Evolutionary conservation across 2,888 invertebrate species (phyloP).

Genomic region (Lepidonotus clava): DNA sequence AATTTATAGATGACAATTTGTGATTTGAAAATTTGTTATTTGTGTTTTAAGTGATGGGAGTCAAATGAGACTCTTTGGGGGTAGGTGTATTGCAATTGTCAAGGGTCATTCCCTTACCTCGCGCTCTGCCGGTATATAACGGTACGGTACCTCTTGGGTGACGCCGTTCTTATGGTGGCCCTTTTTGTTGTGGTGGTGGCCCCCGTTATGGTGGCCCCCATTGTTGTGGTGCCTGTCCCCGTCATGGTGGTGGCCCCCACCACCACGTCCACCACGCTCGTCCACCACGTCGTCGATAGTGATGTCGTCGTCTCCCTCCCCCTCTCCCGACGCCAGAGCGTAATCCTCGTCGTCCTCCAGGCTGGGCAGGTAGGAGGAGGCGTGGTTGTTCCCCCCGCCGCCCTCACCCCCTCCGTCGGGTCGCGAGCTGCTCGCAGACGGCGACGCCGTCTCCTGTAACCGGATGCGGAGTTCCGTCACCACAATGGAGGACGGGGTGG

Average conservation of each 20-base stretch:
- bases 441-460: not conserved
- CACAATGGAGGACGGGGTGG: not conserved
- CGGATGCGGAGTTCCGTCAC: constrained; percentile 9
- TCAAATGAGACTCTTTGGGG: not conserved
- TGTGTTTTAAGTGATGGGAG: not conserved
- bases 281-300: constrained; percentile 38
- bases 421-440: too few species aligned
- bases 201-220: not conserved
- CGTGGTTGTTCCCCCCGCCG: not conserved
- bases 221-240: not conserved
- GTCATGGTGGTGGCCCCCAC: constrained; percentile 5
- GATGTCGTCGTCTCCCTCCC: constrained; percentile 28
- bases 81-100: constrained; percentile 22
- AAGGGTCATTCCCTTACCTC: constrained; percentile 36
- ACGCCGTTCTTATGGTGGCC: constrained; percentile 39
- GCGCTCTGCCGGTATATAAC: constrained; percentile 39
- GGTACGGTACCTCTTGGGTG: constrained; percentile 40
- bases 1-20: too few species aligned
- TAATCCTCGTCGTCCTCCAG: constrained; percentile 49
- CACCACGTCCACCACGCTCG: not conserved
- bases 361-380: constrained; percentile 9
- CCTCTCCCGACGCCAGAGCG: constrained; percentile 30
- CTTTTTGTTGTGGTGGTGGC: constrained; percentile 42
- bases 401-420: not conserved
- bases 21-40: too few species aligned